phyloP scores from a whole-genome alignment of 2,797 vertebrate genomes.

The Staurois parvus region DNA sequence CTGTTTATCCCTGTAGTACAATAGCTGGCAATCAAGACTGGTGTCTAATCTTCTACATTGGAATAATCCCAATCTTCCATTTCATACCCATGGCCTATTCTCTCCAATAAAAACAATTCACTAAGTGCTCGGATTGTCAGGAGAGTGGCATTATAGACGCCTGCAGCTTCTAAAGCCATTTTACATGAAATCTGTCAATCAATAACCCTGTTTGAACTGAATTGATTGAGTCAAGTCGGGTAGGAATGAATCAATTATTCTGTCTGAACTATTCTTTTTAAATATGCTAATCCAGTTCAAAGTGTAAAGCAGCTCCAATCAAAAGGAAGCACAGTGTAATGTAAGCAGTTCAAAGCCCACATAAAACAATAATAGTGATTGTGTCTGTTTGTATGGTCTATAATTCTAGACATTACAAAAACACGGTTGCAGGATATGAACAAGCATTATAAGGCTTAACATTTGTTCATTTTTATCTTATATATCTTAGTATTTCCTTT shows the following conservation, averaged over 20 bases:
- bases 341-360: slow-evolving; percentile 57
- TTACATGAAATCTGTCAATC: slow-evolving; percentile 55
- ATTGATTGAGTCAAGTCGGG: slow-evolving; percentile 59
- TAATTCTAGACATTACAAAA: background rate
- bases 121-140: slow-evolving; percentile 57
- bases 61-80: slow-evolving; percentile 49
- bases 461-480: no score
- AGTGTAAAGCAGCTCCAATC: slow-evolving; percentile 49
- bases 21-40: slow-evolving; percentile 26
- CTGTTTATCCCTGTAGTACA: slow-evolving; percentile 29
- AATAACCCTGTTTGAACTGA: slow-evolving; percentile 61
- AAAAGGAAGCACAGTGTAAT: slow-evolving; percentile 58
- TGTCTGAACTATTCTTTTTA: slow-evolving; percentile 63
- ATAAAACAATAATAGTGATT: slow-evolving; percentile 46
- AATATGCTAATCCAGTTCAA: slow-evolving; percentile 56
- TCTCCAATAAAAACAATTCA: slow-evolving; percentile 48
- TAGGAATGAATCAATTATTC: slow-evolving; percentile 64
- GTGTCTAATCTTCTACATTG: slow-evolving; percentile 43
- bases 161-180: slow-evolving; percentile 54
- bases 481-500: no score
- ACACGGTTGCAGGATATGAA: background rate
- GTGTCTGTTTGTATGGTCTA: slow-evolving; percentile 14
- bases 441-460: background rate
- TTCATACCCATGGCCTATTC: slow-evolving; percentile 35
- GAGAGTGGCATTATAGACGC: slow-evolving; percentile 58